A percentile compares a stretch with the other conserved stretches of the same genome.
phyloP scores from a whole-genome alignment of 2,888 invertebrate species.

The Drymonia ruficornis region DNA sequence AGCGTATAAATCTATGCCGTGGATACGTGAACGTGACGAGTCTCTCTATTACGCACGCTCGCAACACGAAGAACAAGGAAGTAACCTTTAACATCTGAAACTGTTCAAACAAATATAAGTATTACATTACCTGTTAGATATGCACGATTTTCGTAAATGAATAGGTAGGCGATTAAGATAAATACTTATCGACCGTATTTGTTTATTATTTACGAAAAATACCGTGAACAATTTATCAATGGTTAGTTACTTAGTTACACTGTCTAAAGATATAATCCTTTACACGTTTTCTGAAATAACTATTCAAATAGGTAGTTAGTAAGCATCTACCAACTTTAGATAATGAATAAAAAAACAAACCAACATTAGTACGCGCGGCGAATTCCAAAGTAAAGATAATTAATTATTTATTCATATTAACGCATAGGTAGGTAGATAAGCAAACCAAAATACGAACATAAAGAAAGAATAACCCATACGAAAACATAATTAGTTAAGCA shows the following conservation, averaged over 20 bases:
- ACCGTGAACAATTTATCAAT: slow-evolving; percentile 41
- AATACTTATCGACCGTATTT: slow-evolving; percentile 38
- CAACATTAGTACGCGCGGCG: no score
- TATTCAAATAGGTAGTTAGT: neutral
- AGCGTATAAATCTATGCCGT: slow-evolving; percentile 53
- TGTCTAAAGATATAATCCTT: slow-evolving; percentile 8
- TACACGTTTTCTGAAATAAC: slow-evolving; percentile 4
- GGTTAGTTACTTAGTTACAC: slow-evolving; percentile 18
- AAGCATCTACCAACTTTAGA: neutral
- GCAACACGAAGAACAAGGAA: slow-evolving; percentile 70
- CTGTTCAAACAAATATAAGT: slow-evolving; percentile 73
- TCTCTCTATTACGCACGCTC: slow-evolving; percentile 65
- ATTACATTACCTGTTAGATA: slow-evolving; percentile 66
- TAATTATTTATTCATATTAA: neutral
- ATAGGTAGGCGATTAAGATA: slow-evolving; percentile 41
- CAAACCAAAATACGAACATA: neutral
- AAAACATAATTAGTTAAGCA: no score
- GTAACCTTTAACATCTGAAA: slow-evolving; percentile 77
- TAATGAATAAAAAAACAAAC: no score
- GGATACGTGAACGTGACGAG: slow-evolving; percentile 60
- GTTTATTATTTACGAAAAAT: slow-evolving; percentile 36
- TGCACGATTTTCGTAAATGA: slow-evolving; percentile 66
- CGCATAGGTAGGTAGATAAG: neutral
- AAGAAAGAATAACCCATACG: no score
- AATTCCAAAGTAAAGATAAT: neutral